These are phyloP conservation scores for Macrostomum lignano DNA, from an alignment of 1,140 invertebrate genomes.

Conservation along the genomic window DNA sequence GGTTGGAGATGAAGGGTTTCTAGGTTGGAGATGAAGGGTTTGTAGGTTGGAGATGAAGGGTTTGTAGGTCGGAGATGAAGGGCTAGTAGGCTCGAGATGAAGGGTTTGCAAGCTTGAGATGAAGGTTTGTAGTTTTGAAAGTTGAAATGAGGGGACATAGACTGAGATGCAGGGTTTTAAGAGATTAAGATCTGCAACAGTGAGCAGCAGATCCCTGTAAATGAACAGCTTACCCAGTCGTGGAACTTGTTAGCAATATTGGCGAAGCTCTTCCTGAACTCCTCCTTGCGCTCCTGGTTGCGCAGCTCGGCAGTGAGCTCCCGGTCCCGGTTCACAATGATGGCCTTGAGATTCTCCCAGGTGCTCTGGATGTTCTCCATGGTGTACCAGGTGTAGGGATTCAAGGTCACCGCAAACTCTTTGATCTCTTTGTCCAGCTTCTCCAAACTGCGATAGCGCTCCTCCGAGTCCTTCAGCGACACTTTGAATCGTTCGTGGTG, in stretches of 20 bases:
- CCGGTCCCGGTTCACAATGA: constrained; percentile 67
- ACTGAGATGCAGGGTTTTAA: too few species aligned
- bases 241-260: constrained; percentile 95
- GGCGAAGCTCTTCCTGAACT: constrained; percentile 83
- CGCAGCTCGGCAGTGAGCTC: constrained; percentile 79
- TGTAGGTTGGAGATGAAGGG: too few species aligned
- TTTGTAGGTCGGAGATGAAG: too few species aligned
- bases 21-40: too few species aligned
- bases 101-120: too few species aligned
- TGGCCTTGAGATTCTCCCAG: constrained; percentile 91
- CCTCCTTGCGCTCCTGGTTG: constrained; percentile 92
- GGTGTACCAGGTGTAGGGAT: constrained; percentile 99
- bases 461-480: constrained; percentile 69
- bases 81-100: too few species aligned
- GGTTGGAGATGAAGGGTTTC: too few species aligned
- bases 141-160: too few species aligned
- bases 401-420: constrained; percentile 40
- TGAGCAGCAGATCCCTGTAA: too few species aligned
- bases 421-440: constrained; percentile 87
- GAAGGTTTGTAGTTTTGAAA: too few species aligned
- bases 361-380: constrained; percentile 98
- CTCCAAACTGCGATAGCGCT: constrained; percentile 78
- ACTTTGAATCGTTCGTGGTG: constrained; percentile 82
- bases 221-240: too few species aligned
- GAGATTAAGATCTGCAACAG: too few species aligned